Conservation (phyloP, 1,140 invertebrate species). For the Orussus abietinus region DNA sequence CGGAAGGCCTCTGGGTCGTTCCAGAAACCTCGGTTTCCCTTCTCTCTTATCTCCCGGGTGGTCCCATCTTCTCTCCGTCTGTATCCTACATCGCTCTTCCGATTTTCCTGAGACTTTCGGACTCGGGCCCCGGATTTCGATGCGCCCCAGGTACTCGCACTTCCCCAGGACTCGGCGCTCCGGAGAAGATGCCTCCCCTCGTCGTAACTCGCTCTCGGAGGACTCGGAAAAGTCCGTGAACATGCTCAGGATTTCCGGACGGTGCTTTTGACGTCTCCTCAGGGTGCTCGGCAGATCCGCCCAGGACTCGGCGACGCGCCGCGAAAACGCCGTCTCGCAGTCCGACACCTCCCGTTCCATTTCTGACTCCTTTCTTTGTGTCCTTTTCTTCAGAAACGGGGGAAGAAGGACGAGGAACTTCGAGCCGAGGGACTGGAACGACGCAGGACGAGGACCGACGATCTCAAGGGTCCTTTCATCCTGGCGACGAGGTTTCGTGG, state of each 20-base stretch:
- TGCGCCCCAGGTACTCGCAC: constrained; percentile 26
- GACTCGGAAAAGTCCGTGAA: constrained; percentile 46
- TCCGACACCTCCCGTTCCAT: constrained; percentile 51
- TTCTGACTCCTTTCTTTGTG: constrained; percentile 13
- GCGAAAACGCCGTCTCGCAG: constrained; percentile 45
- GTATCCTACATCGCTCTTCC: constrained; percentile 12
- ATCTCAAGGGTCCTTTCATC: too few relatives aligned
- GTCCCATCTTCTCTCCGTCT: too few relatives aligned
- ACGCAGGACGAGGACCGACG: too few relatives aligned
- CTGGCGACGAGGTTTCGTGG: too few relatives aligned
- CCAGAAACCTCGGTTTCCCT: constrained; percentile 5
- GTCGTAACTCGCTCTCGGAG: constrained; percentile 38
- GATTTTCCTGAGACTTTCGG: constrained; percentile 15
- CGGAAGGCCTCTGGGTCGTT: constrained; percentile 33
- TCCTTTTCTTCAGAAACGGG: too few relatives aligned
- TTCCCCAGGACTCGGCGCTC: constrained; percentile 42
- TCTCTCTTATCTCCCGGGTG: too few relatives aligned
- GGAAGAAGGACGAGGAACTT: too few relatives aligned
- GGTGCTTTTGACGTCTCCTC: constrained; percentile 43
- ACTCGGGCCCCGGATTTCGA: constrained; percentile 5
- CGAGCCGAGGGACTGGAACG: too few relatives aligned
- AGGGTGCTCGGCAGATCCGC: constrained; percentile 49
- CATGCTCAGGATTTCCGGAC: constrained; percentile 47
- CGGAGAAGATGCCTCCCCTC: too few relatives aligned
- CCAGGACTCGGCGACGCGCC: constrained; percentile 43